These are phyloP conservation scores for Sphinx pinastri DNA, from an alignment of 2,888 invertebrate species.

Conservation along the genomic window DNA sequence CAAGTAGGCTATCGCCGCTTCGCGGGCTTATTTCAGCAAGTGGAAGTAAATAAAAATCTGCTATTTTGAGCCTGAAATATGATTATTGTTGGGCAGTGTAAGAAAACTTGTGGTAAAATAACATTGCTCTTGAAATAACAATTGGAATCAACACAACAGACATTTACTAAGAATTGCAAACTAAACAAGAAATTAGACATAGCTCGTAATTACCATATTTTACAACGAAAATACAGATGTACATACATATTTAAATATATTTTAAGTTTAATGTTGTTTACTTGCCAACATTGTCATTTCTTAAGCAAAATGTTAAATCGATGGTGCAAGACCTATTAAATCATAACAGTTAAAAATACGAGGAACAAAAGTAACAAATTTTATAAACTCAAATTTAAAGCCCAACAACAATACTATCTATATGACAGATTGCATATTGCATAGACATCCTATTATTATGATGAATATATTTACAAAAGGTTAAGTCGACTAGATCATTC, in stretches of 20 bases:
- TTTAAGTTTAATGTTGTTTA: not conserved
- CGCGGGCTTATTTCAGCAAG: no score
- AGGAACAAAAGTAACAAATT: not conserved
- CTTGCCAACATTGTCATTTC: not conserved
- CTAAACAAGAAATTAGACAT: conserved; percentile 5
- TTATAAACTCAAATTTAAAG: not conserved
- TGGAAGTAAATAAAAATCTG: no score
- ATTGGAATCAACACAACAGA: no score
- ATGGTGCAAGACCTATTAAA: not conserved
- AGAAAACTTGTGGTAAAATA: no score
- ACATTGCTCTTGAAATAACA: no score
- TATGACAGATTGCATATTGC: not conserved
- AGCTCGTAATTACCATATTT: no score
- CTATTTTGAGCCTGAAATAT: no score
- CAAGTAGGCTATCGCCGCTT: no score
- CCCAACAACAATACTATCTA: not conserved
- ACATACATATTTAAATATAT: not conserved
- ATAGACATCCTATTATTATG: not conserved
- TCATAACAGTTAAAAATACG: not conserved
- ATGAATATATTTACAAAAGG: not conserved
- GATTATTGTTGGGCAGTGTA: no score
- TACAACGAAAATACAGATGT: not conserved
- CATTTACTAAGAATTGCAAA: not conserved
- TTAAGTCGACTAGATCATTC: not conserved
- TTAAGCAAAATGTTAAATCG: not conserved